Evolutionary conservation across 2,113 vertebrate genomes (phyloP), one percentile per base, ranked within the genome.

Genomic region (Tupaia tana): DNA sequence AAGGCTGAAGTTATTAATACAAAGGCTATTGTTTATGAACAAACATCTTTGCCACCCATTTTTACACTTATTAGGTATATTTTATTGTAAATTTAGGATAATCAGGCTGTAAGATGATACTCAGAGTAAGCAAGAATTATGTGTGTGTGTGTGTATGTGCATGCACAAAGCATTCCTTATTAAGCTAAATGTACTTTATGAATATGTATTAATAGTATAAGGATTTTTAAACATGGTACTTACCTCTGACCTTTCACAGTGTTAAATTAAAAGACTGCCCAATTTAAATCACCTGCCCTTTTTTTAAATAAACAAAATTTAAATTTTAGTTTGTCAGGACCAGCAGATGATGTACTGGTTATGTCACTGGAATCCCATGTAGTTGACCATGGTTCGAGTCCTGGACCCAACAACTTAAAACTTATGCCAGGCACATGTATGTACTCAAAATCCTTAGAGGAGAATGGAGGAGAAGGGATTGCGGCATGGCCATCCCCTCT

Each of bases 131-230:
- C 29, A n/a, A 24, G 43, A 59, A 19, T 89, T 77, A 43, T 86
- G 89, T 86, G 80, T 54, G 24, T 71, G 86, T 58, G 14, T 86
- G 7, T 43, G 43, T 43, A 43, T 43, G 43, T 43, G 43, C 43
- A 43, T 43, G 43, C 43, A 43, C 73, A 93, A 16, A 96, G 6
- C 69, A 86, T 93, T 88, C 56, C 52, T 92, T 90, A 64, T 31
- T 79, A 64, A 14, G 15, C 27, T 92, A 92, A 78, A 64, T 88
- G 74, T 4, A 96, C 71, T 75, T 90, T 96, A 89, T 93, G 20
- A 20, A 31, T 90, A 27, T 93, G 15, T 91, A 43, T 43, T 43
- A 43, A 43, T 43, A 34, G 71, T 86, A 87, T 56, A 54, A 89
- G 74, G 24, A 69, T 87, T 85, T 91, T 85, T 80, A 6, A 14